phyloP scores from a whole-genome alignment of 2,113 vertebrate species.

The Seriola quinqueradiata region DNA sequence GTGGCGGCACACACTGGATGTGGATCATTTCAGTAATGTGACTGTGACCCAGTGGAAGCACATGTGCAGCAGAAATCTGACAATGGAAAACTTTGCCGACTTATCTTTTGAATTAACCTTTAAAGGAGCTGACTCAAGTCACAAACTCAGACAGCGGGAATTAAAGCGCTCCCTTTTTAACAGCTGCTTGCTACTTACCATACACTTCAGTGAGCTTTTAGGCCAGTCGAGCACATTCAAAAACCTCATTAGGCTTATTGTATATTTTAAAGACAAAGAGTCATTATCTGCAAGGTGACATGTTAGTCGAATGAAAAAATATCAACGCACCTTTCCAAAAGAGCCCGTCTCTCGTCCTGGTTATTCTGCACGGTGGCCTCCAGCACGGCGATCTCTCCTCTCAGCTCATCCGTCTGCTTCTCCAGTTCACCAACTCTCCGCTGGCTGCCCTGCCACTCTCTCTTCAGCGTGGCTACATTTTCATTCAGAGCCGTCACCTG shows the following conservation, averaged over 20 bases:
- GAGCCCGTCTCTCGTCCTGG: slow-evolving; percentile 95
- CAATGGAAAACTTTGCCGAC: background rate
- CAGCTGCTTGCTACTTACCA: background rate
- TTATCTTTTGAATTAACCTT: background rate
- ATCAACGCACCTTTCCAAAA: slow-evolving; percentile 90
- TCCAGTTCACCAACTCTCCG: slow-evolving; percentile 92
- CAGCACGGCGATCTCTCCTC: slow-evolving; percentile 96
- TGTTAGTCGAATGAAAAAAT: background rate
- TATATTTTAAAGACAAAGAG: background rate
- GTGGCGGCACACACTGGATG: background rate
- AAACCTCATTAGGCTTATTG: background rate
- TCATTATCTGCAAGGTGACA: background rate
- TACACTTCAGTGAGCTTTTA: background rate
- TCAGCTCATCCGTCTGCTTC: slow-evolving; percentile 95
- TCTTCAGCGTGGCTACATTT: slow-evolving; percentile 95
- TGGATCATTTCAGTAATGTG: background rate
- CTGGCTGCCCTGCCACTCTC: slow-evolving; percentile 96
- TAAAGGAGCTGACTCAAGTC: background rate
- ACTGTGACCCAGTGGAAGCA: too few relatives aligned
- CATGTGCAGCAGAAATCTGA: background rate
- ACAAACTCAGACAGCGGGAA: too few relatives aligned
- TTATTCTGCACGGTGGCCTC: slow-evolving; percentile 98
- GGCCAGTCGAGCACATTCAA: background rate
- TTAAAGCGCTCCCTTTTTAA: background rate
- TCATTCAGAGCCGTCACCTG: slow-evolving; percentile 95